Percentiles rank a stretch among this genome's conserved stretches.
Conservation (phyloP, 2,113 vertebrate species). For the Eulacestoma nigropectus region DNA sequence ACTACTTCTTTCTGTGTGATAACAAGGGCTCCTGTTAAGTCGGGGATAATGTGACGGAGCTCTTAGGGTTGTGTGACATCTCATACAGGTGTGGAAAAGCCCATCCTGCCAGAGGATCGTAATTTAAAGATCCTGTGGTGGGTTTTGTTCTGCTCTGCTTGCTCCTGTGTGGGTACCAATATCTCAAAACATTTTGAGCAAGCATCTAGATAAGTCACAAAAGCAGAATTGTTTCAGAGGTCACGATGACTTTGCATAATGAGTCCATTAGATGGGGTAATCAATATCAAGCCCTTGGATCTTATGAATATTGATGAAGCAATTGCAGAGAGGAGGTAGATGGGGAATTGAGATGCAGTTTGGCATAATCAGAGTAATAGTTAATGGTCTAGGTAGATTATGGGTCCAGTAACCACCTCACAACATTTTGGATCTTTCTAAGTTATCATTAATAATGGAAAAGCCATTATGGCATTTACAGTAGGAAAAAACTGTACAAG, state of each 20-base stretch:
- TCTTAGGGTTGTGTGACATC: not conserved
- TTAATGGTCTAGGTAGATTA: slow-evolving; percentile 59
- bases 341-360: slow-evolving; percentile 70
- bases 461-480: not conserved
- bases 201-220: not conserved
- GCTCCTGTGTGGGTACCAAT: not conserved
- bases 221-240: slow-evolving; percentile 45
- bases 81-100: not conserved
- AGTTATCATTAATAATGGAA: slow-evolving; percentile 27
- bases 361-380: slow-evolving; percentile 61
- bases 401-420: slow-evolving; percentile 59
- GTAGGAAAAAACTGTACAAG: not conserved
- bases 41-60: not conserved
- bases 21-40: slow-evolving; percentile 28
- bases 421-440: slow-evolving; percentile 19
- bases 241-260: slow-evolving; percentile 54
- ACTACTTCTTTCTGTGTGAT: slow-evolving; percentile 22
- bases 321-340: slow-evolving; percentile 51
- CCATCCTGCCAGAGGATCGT: not conserved
- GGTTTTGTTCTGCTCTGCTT: not conserved
- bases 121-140: not conserved
- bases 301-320: slow-evolving; percentile 76
- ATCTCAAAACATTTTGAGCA: not conserved
- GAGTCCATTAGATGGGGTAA: slow-evolving; percentile 74
- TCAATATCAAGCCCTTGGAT: slow-evolving; percentile 74